phyloP scores from a whole-genome alignment of 2,113 vertebrate species.

The Catharus fuscescens region DNA sequence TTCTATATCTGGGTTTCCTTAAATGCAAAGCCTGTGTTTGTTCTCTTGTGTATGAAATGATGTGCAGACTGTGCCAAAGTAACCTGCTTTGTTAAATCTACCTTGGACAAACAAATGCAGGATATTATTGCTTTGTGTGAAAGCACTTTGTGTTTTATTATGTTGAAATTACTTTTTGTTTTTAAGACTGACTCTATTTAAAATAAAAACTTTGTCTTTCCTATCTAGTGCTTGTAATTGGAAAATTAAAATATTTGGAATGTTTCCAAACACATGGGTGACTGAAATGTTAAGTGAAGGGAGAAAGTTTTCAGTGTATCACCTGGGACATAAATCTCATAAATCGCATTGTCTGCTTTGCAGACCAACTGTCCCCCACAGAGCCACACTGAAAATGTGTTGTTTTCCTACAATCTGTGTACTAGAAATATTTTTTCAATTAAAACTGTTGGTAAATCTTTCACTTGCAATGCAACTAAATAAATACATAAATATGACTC shows the following conservation, averaged over 20 bases:
- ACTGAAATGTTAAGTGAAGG: neutral
- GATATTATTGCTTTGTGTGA: neutral
- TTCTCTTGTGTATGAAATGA: neutral
- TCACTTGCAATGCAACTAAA: neutral
- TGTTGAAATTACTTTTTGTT: neutral
- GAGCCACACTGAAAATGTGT: neutral
- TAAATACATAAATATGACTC: neutral
- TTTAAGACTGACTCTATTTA: neutral
- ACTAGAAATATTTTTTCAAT: neutral
- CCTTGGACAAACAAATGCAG: constrained; percentile 8
- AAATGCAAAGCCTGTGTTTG: neutral
- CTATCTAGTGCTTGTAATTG: neutral
- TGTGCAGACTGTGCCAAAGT: neutral
- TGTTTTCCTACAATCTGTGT: neutral
- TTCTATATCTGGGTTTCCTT: neutral
- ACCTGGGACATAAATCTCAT: neutral
- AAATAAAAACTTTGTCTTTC: constrained; percentile 11
- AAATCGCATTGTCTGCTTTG: neutral
- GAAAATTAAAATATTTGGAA: neutral
- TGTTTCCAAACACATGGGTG: neutral
- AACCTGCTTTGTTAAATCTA: neutral
- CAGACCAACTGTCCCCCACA: neutral
- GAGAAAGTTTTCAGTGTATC: neutral
- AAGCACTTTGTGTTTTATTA: neutral
- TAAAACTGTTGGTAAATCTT: neutral